Evolutionary conservation across 2,113 vertebrate species (phyloP).

Genomic region (Leuciscus idus): DNA sequence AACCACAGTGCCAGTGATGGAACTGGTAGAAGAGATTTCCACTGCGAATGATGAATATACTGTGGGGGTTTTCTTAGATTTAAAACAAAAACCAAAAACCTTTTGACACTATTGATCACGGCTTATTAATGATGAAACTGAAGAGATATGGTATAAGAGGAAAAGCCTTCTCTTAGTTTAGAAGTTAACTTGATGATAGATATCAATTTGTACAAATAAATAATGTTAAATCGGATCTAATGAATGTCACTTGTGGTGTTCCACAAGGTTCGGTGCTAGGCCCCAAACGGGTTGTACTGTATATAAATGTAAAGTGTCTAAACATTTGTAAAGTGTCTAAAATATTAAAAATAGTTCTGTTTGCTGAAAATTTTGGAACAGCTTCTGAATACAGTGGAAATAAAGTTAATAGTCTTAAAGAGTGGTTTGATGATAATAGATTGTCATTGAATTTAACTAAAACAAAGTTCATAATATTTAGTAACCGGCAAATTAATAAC

Average conservation of each 20-base stretch:
- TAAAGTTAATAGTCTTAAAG: conserved; percentile 8
- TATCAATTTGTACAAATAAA: background rate
- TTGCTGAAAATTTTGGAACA: conserved; percentile 23
- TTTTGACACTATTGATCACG: conserved; percentile 21
- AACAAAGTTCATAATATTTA: no score
- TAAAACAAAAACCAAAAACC: background rate
- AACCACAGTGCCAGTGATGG: conserved; percentile 13
- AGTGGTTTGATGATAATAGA: conserved; percentile 24
- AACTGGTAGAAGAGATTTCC: conserved; percentile 39
- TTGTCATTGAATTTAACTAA: background rate
- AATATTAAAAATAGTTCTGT: background rate
- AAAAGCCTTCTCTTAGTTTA: background rate
- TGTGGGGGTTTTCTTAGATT: background rate
- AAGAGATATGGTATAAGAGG: conserved; percentile 18
- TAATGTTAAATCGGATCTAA: background rate
- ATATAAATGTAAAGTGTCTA: background rate
- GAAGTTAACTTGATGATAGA: background rate
- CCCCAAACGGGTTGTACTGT: conserved; percentile 12
- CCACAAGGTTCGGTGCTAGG: conserved; percentile 32
- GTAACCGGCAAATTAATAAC: background rate
- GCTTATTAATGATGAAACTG: conserved; percentile 25
- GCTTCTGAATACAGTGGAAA: conserved; percentile 35
- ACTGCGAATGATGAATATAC: conserved; percentile 16
- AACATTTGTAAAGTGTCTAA: conserved; percentile 1
- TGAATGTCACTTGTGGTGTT: conserved; percentile 34